phyloP scores from a whole-genome alignment of 2,113 vertebrate species.

The Rhinoptilus africanus region DNA sequence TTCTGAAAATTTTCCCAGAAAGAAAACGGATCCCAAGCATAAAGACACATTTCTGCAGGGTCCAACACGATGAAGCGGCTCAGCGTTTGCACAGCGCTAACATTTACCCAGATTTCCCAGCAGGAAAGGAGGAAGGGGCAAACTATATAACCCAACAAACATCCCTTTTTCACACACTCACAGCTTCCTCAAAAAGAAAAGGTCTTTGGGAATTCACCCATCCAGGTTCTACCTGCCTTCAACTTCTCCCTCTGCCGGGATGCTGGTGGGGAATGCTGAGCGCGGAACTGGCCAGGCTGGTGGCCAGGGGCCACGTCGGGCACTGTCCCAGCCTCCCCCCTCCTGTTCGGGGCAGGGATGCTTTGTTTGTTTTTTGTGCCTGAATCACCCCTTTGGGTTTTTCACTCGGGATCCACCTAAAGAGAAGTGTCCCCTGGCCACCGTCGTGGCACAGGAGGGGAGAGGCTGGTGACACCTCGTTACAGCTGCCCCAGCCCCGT shows the following conservation, averaged over 20 bases:
- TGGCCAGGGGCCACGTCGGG: rapidly evolving
- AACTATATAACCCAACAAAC: neutral
- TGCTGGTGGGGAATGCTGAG: neutral
- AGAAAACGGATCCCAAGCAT: neutral
- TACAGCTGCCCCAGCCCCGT: neutral
- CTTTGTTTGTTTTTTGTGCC: neutral
- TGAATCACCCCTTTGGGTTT: neutral
- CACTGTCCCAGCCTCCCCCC: neutral
- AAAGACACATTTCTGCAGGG: neutral
- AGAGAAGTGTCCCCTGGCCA: neutral
- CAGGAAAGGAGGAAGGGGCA: neutral
- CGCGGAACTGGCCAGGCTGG: neutral
- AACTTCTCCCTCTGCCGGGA: neutral
- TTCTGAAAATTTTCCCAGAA: neutral
- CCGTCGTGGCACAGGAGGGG: rapidly evolving
- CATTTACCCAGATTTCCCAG: neutral
- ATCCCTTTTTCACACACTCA: neutral
- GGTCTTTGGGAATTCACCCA: neutral
- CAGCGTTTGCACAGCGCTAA: neutral
- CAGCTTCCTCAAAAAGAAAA: neutral
- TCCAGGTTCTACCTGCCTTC: neutral
- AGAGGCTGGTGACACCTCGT: neutral
- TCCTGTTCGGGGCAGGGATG: neutral
- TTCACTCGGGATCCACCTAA: neutral
- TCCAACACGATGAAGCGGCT: neutral